Base-by-base conservation (phyloP, 2,888 invertebrate species). In the Amphiduros pacificus region DNA sequence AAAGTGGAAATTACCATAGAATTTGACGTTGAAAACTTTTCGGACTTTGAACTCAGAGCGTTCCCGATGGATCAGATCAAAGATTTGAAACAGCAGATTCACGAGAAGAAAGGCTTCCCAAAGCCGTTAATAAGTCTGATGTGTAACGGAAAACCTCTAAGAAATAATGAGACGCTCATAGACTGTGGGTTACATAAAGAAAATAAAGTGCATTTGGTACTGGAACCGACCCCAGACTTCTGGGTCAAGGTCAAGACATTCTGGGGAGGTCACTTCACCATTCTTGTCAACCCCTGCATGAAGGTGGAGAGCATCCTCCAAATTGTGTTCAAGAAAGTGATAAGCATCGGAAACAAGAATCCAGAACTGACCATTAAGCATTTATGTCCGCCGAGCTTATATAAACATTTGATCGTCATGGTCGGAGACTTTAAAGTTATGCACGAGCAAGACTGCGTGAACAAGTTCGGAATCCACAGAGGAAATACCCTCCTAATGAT, bases 231-330 rank as follows among this genome's bases (percentile, higher is more conserved):
- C 41, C 70, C 72, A 62, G 71, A 72, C 53, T 54, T 75, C 20
- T 53, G 70, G 4, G 61, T 77, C 5, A 70, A 74, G 53, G 69
- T 77, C 11, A 71, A 75, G 51, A 77, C 76, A 26, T 78, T 78
- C 68, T 78, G 78, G 78, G 76, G 75, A n/a, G 71, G 65, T 41
- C 69, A 67, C 0, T 77, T 77, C 55, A 62, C 72, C 29, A 61
- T 77, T 17, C 75, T 74, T 54, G 71, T 74, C 2, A 76, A 75
- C 50, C 68, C 74, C 9, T 75, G 74, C 49, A 74, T 71, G 54
- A 50, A 6, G 4, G 51, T 31, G 5, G 40, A 24, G 5, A 48
- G 58, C n/a, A n/a, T 61, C 6, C 5, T 61, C 5, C 14, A 32
- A 26, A 32, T n/a, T 2, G 50, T 61, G 17, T 9, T 61, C 3